Evolutionary conservation across 2,888 invertebrate species (phyloP), one percentile per base, ranked within the genome.

Genomic region (Pyralis farinalis): DNA sequence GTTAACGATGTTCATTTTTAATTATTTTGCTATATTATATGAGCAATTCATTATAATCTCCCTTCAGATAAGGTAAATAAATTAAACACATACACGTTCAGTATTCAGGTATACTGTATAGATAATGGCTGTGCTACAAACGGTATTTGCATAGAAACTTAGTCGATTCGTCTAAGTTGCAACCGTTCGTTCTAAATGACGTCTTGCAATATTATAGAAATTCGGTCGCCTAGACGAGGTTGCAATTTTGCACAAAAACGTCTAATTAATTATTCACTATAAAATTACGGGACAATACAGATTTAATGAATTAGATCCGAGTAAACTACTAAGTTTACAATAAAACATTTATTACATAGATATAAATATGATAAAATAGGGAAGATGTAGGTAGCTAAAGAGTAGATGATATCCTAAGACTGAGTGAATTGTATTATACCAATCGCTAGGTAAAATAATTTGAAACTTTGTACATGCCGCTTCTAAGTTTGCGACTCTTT

Each of bases 151-250:
- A 59, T 55, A 28, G 21, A 34, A 64, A 49, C 49, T 53, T 55
- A 63, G 53, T 57, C 44, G 53, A 51, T 56, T 63, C 65, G 66
- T 69, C 70, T 66, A 67, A 63, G 65, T 53, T 56, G 50, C 55
- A 60, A 58, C 57, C 55, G 58, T 62, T 56, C 52, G 44, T 49
- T 56, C 39, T n/a, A n/a, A n/a, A n/a, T 62, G 59, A 68, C 65
- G 59, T 54, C 53, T 63, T 63, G 69, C 62, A 63, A 67, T 63
- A 60, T 21, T 63, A 71, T 72, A 84, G 80, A 87, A 88, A 87
- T 89, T 89, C 87, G 87, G 86, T 81, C 63, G 76, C 82, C 87
- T 87, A 88, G 88, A 88, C 75, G 88, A 88, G 88, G 88, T 81
- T 75, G 76, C 77, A 78, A 71, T 71, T 75, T 84, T 86, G 80